phyloP scores from a whole-genome alignment of 2,113 vertebrate species.

The Trichechus manatus region DNA sequence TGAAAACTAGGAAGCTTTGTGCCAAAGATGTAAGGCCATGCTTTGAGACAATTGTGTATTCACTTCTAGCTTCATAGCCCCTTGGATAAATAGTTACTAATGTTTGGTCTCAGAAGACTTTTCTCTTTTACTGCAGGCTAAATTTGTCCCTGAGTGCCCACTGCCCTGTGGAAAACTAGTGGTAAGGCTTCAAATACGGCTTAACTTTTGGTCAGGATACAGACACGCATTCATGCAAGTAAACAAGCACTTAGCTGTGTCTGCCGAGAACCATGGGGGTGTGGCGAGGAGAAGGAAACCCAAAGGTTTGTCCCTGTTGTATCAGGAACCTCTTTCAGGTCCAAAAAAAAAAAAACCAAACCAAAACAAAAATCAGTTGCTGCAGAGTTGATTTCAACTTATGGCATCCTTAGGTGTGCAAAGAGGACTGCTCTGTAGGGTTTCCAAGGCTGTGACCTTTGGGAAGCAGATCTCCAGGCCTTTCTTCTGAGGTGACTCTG shows the following conservation, averaged over 20 bases:
- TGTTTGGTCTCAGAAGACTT: not conserved
- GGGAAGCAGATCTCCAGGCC: no score
- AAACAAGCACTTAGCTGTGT: not conserved
- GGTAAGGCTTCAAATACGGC: not conserved
- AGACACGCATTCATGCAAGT: not conserved
- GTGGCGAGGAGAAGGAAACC: no score
- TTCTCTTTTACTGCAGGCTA: not conserved
- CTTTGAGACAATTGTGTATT: not conserved
- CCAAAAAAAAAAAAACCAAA: no score
- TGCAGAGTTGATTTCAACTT: no score
- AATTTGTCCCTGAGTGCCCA: not conserved
- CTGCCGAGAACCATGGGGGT: rapidly evolving
- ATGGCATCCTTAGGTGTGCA: no score
- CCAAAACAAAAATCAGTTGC: no score
- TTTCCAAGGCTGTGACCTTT: no score
- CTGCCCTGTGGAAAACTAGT: not conserved
- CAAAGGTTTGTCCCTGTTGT: not conserved
- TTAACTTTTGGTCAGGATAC: not conserved
- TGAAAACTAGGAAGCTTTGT: slow-evolving; percentile 13
- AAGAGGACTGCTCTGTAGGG: no score
- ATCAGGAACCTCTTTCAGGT: not conserved
- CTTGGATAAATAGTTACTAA: not conserved
- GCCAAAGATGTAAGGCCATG: slow-evolving; percentile 17
- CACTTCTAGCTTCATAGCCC: not conserved
- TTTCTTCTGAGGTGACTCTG: no score